Base-by-base conservation (phyloP, 2,113 vertebrate genomes). In the Hemibagrus wyckioides region DNA sequence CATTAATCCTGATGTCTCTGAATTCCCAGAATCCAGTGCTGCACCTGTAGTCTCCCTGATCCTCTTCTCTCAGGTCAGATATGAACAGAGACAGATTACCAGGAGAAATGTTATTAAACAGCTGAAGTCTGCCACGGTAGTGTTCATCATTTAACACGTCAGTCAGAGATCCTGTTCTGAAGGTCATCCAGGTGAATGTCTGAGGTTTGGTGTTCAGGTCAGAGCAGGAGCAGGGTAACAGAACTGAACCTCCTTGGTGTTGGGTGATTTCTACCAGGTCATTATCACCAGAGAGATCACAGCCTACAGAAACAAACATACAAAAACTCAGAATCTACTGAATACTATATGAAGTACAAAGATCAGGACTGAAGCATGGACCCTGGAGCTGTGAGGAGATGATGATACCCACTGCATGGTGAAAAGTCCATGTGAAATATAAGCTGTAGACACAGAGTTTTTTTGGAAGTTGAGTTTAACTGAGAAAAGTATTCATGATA, bases 51-150 rank as follows among this genome's bases (percentile, higher is more conserved):
- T 7, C 44, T 48, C 44, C 3, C 44, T 48, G 44, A 48, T 48
- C 44, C 23, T 56, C 13, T 44, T 1, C 25, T 86, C 71, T 86
- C 56, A 89, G 59, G 69, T 77, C 69, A 83, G 88, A 63, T 63
- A 88, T 77, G 56, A 88, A 57, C 19, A 85, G 85, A 86, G 80
- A 89, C 28, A 89, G 80, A 59, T 86, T 89, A 21, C 11, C 25
- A 15, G 85, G 81, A 23, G 61, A 83, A 21, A 3, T 10, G 4
- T 83, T 8, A 86, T 83, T 80, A 84, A 86, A 89, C 61, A 48
- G 71, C 71, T 52, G 50, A 77, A 36, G 4, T 89, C 88, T 86
- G 61, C 15, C 61, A 10, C n/a, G 57, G 73, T 57, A 77, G 19
- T 67, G 59, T 25, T 63, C 28, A 82, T 85, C 41, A 36, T 83